phyloP scores from a whole-genome alignment of 2,797 vertebrate species.

The Amphiprion clarkii region DNA sequence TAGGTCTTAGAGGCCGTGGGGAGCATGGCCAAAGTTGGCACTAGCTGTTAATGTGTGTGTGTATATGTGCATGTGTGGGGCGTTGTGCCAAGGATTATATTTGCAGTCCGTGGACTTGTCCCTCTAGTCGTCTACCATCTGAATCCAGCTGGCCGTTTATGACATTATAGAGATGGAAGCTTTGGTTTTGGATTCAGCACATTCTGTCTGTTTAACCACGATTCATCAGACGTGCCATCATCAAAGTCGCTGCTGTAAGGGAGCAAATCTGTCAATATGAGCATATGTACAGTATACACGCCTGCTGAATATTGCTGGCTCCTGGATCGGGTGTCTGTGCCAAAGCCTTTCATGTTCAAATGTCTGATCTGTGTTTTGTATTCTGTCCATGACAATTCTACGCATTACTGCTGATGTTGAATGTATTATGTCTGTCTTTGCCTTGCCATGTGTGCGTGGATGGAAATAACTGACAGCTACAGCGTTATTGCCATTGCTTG shows the following conservation, averaged over 20 bases:
- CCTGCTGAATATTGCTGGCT: conserved; percentile 65
- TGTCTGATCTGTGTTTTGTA: conserved; percentile 69
- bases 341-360: conserved; percentile 74
- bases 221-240: conserved; percentile 66
- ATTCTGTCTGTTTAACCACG: conserved; percentile 68
- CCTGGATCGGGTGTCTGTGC: conserved; percentile 43
- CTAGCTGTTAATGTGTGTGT: conserved; percentile 52
- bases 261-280: conserved; percentile 71
- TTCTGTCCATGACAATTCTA: conserved; percentile 60
- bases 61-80: conserved; percentile 51
- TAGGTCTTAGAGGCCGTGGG: conserved; percentile 84
- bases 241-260: conserved; percentile 67
- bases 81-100: conserved; percentile 79
- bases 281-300: conserved; percentile 67
- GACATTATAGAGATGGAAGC: conserved; percentile 61
- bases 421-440: conserved; percentile 35
- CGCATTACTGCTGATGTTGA: conserved; percentile 52
- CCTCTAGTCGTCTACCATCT: conserved; percentile 72
- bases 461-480: conserved; percentile 32
- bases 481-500: background rate
- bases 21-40: conserved; percentile 80
- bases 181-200: conserved; percentile 64
- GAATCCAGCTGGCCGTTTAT: conserved; percentile 79
- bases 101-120: conserved; percentile 75
- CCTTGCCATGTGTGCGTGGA: conserved; percentile 13